A percentile compares a stretch with the other conserved stretches of the same genome.
These are phyloP conservation scores for Rhinatrema bivittatum DNA, from an alignment of 2,797 vertebrate genomes.

Conservation along the genomic window DNA sequence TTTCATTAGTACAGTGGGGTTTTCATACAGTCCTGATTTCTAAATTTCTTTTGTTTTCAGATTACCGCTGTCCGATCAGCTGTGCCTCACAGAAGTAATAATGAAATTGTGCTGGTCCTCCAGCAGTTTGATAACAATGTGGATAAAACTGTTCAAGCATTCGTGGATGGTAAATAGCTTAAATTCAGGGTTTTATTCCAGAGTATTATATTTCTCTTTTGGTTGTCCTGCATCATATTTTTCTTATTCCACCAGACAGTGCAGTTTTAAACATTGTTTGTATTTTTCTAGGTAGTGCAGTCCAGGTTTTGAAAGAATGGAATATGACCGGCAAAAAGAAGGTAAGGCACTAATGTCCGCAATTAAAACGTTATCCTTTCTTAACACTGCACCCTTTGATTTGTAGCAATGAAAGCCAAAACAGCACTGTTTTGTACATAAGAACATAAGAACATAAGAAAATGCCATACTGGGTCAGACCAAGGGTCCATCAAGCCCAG, in stretches of 20 bases:
- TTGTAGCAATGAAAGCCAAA: too few relatives aligned
- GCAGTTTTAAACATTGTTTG: constrained; percentile 33
- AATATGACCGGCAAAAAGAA: constrained; percentile 67
- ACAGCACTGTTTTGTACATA: too few relatives aligned
- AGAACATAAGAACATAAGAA: too few relatives aligned
- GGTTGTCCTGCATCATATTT: too few relatives aligned
- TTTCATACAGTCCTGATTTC: too few relatives aligned
- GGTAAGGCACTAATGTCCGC: constrained; percentile 40
- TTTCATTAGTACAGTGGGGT: too few relatives aligned
- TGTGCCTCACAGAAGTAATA: constrained; percentile 67
- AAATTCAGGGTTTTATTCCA: too few relatives aligned
- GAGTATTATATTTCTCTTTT: too few relatives aligned
- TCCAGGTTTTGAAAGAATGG: constrained; percentile 66
- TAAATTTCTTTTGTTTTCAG: constrained; percentile 36
- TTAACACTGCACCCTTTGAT: too few relatives aligned
- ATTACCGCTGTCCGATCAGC: constrained; percentile 62
- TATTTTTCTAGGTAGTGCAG: constrained; percentile 51
- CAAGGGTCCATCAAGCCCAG: too few relatives aligned
- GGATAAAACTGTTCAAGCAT: constrained; percentile 64
- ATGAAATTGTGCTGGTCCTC: constrained; percentile 63
- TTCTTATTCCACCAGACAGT: too few relatives aligned
- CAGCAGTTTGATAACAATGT: constrained; percentile 67
- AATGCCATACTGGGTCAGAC: too few relatives aligned
- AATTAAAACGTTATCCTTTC: neutral
- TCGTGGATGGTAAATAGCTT: constrained; percentile 61